Conservation (phyloP, 2,888 invertebrate species). For the Diplolepis rosae region DNA sequence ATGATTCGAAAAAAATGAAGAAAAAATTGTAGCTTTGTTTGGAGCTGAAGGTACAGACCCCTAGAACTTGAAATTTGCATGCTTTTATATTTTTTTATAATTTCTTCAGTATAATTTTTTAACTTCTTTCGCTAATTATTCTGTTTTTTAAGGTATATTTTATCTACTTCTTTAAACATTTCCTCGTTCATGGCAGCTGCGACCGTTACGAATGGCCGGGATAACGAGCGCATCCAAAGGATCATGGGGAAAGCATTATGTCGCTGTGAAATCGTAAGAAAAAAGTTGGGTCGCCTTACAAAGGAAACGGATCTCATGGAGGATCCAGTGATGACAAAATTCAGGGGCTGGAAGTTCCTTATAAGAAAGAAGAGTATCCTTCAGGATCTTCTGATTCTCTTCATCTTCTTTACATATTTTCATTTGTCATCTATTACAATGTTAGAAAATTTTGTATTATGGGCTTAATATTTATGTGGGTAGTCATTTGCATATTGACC, state of each 20-base stretch:
- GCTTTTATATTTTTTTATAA: background rate
- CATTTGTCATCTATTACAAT: no score
- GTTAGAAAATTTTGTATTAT: no score
- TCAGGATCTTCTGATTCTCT: constrained; percentile 19
- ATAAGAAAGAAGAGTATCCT: constrained; percentile 33
- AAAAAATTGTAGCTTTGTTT: background rate
- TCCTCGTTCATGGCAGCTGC: constrained; percentile 61
- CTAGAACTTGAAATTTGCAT: background rate
- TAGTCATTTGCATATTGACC: no score
- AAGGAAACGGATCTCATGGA: constrained; percentile 61
- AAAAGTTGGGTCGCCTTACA: constrained; percentile 54
- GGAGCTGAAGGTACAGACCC: background rate
- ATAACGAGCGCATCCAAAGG: constrained; percentile 72
- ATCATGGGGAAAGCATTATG: constrained; percentile 69
- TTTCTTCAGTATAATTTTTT: background rate
- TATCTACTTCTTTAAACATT: constrained; percentile 28
- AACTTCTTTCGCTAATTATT: constrained; percentile 30
- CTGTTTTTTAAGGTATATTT: constrained; percentile 4
- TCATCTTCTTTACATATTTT: constrained; percentile 31
- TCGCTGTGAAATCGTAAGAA: constrained; percentile 63
- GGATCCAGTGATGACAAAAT: constrained; percentile 61
- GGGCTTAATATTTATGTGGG: no score
- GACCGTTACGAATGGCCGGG: constrained; percentile 68
- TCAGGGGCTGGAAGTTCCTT: constrained; percentile 55
- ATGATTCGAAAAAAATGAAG: background rate